Evolutionary conservation across 2,888 invertebrate genomes (phyloP), one percentile per base, ranked within the genome.

Genomic region (Agonopterix alstromeriana): DNA sequence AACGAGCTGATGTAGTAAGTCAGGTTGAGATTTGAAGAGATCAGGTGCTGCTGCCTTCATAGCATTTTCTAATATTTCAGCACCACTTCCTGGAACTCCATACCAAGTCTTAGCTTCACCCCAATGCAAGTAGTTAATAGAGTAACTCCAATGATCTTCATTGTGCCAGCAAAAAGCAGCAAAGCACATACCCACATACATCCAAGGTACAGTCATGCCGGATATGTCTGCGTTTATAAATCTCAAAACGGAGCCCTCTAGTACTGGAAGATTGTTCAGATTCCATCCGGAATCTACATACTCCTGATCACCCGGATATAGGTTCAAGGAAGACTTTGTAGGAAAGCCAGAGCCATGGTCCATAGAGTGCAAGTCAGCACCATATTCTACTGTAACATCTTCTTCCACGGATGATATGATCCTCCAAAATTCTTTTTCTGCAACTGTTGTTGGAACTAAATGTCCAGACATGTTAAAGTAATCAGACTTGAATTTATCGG

Each of bases 131-230:
- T 94, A 95, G 72, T 95, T 95, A 53, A 95, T 94, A 17, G 94
- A 94, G 69, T 94, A 95, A 63, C 94, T 94, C 95, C 95, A 95
- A 70, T 95, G 95, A 70, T 95, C 95, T 77, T 95, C 95, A 74
- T 93, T 94, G 68, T 95, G 95, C 95, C 95, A 95, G 65, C 94
- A 94, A 76, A 95, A 95, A 55, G 94, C 93, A 47, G 94, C 92
- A 78, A 95, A 95, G 65, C 94, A 94, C 95, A 95, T 95, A 41
- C 95, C 95, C 51, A 95, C 94, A 83, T 95, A 95, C 90, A 94
- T 94, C 95, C 95, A 95, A 9, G 95, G 95, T 7, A 94, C 92
- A 65, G 89, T 90, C 89, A 90, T 89, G 44, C 95, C 95, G 50
- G 94, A 94, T 65, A 95, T 94, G 64, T 94, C 94, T 49, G 92